phyloP scores from a whole-genome alignment of 2,888 invertebrate species.

The Erynnis tages region DNA sequence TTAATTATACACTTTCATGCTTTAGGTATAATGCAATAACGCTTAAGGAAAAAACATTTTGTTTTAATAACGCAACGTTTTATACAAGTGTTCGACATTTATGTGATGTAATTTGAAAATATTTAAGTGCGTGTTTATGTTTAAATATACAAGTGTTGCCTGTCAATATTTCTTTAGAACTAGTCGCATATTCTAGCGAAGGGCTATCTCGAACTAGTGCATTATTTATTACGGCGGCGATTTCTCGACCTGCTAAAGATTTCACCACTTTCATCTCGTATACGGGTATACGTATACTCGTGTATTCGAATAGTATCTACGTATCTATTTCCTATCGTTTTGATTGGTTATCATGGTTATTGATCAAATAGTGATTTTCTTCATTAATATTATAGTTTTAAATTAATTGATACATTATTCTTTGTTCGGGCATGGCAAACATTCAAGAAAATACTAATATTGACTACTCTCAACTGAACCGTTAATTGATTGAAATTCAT shows the following conservation, averaged over 20 bases:
- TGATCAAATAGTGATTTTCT: not conserved
- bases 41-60: no score
- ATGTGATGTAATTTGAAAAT: not conserved
- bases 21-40: no score
- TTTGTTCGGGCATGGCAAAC: no score
- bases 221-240: constrained; percentile 76
- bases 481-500: no score
- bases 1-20: constrained; percentile 32
- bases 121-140: not conserved
- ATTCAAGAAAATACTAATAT: no score
- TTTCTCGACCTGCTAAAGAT: constrained; percentile 71
- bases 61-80: no score
- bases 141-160: no score
- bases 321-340: not conserved
- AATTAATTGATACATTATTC: no score
- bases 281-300: constrained; percentile 35
- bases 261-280: constrained; percentile 79
- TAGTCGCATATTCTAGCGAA: constrained; percentile 54
- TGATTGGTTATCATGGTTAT: constrained; percentile 1
- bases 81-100: not conserved
- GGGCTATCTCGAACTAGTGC: constrained; percentile 73
- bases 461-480: no score
- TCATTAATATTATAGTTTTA: no score
- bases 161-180: constrained; percentile 50
- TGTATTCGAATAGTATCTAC: not conserved